Conservation (phyloP, 1,140 invertebrate species). For the Sarcophaga peregrina region DNA sequence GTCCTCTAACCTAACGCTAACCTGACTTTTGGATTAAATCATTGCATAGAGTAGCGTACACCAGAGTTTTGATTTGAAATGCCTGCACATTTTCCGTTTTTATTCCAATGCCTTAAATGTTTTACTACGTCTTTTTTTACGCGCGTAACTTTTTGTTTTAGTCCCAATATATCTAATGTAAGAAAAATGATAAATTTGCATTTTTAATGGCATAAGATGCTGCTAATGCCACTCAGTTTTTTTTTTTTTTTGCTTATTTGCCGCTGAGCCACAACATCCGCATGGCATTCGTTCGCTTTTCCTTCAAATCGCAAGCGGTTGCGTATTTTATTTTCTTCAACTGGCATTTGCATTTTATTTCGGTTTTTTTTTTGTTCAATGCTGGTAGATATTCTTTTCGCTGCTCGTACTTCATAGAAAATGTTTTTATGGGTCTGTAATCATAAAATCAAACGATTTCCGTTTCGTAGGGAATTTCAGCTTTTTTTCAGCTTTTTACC, state of each 20-base stretch:
- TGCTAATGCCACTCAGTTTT: conserved; percentile 1
- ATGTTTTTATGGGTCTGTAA: conserved; percentile 39
- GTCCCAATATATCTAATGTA: conserved; percentile 33
- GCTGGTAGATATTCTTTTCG: not conserved
- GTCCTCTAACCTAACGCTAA: too few relatives aligned
- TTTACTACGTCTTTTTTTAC: not conserved
- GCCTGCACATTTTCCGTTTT: not conserved
- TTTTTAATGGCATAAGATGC: conserved; percentile 37
- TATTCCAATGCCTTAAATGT: not conserved
- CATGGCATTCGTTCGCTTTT: not conserved
- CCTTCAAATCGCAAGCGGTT: not conserved
- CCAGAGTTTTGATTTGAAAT: too few relatives aligned
- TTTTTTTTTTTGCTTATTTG: not conserved
- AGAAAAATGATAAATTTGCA: conserved; percentile 41
- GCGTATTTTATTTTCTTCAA: not conserved
- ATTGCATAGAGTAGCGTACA: too few relatives aligned
- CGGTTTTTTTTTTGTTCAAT: not conserved
- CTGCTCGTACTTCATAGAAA: not conserved
- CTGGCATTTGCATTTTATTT: conserved; percentile 7
- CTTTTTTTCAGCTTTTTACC: not conserved
- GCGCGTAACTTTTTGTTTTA: not conserved
- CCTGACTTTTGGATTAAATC: too few relatives aligned
- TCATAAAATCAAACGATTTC: conserved; percentile 40
- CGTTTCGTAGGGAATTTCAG: conserved; percentile 13
- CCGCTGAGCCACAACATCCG: not conserved